Evolutionary conservation across 2,888 invertebrate genomes (phyloP).

Genomic region (Neoscelio sp.): DNA sequence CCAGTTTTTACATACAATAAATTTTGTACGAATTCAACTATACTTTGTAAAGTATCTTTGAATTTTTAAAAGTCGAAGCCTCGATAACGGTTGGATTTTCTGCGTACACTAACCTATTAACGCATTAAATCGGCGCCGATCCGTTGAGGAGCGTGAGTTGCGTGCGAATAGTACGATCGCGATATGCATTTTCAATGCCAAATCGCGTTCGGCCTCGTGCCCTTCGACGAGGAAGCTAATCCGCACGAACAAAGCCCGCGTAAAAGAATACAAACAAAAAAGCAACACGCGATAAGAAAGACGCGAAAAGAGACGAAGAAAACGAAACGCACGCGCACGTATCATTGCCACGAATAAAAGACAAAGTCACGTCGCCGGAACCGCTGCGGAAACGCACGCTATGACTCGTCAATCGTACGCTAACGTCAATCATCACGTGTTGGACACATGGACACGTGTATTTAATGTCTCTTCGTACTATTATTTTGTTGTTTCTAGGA

Average conservation of each 20-base stretch:
- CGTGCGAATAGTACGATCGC: constrained; percentile 62
- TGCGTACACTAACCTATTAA: constrained; percentile 75
- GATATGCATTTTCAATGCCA: constrained; percentile 73
- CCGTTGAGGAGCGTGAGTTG: constrained; percentile 68
- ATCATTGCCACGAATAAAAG: constrained; percentile 42
- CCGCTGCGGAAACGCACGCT: constrained; percentile 69
- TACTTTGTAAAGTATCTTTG: too few relatives aligned
- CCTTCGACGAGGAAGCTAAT: constrained; percentile 35
- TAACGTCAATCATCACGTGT: constrained; percentile 70
- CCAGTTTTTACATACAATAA: too few relatives aligned
- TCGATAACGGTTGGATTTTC: constrained; percentile 9
- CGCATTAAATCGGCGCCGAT: constrained; percentile 73
- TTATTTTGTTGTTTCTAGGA: constrained; percentile 17
- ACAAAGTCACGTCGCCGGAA: constrained; percentile 78
- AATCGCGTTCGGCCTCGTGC: constrained; percentile 70
- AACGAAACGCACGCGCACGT: constrained; percentile 67
- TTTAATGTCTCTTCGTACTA: constrained; percentile 29
- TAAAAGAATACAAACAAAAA: constrained; percentile 23
- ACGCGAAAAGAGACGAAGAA: constrained; percentile 33
- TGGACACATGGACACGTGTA: constrained; percentile 56
- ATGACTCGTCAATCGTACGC: constrained; percentile 70
- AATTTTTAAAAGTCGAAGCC: too few relatives aligned
- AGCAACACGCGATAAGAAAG: constrained; percentile 15
- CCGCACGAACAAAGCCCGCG: constrained; percentile 33
- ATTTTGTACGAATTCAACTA: too few relatives aligned